Evolutionary conservation across 1,140 invertebrate species (phyloP).

Genomic region (Zaprionus kolodkinae): DNA sequence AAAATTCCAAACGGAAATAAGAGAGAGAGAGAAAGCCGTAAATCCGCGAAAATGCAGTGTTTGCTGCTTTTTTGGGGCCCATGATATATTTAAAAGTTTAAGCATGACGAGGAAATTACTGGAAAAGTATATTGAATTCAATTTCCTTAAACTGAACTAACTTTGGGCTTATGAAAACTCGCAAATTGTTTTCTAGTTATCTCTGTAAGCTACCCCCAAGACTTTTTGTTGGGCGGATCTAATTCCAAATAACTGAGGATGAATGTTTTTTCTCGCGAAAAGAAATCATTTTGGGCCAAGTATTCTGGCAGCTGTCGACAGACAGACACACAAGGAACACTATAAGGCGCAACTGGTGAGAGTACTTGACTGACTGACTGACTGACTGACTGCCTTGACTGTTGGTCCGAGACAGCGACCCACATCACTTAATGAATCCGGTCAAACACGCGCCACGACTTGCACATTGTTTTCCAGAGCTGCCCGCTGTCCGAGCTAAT

Average conservation of each 20-base stretch:
- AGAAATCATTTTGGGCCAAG: constrained; percentile 58
- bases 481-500: constrained; percentile 5
- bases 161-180: neutral
- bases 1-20: neutral
- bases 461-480: constrained; percentile 43
- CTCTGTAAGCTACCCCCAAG: neutral
- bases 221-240: neutral
- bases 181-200: neutral
- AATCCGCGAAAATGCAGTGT: constrained; percentile 6
- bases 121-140: neutral
- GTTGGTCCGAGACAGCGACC: constrained; percentile 24
- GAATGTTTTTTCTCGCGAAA: constrained; percentile 16
- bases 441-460: constrained; percentile 23
- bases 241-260: neutral
- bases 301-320: constrained; percentile 58
- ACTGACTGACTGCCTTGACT: constrained; percentile 28
- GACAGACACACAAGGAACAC: neutral
- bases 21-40: neutral
- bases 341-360: constrained; percentile 58
- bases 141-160: neutral
- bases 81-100: neutral
- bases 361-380: neutral
- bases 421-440: constrained; percentile 67
- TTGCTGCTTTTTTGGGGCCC: neutral
- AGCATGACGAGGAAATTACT: neutral